A percentile compares a stretch with the other conserved stretches of the same genome.
Conservation (phyloP, 2,797 vertebrate genomes). For the Lagodon rhomboides region DNA sequence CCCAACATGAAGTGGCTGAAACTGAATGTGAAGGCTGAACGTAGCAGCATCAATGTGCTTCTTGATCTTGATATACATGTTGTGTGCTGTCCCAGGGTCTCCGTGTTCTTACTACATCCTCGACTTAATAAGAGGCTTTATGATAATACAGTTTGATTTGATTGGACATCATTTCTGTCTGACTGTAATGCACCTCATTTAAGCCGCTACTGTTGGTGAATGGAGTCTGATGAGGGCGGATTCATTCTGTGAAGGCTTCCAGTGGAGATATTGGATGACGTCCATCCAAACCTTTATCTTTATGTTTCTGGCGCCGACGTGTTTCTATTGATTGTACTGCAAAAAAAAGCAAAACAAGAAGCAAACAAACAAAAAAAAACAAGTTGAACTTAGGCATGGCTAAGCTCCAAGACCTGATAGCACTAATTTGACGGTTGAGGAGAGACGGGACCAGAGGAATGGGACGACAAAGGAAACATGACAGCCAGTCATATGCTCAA, state of each 20-base stretch:
- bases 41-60: background rate
- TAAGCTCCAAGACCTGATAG: background rate
- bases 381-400: background rate
- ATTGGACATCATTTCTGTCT: constrained; percentile 20
- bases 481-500: background rate
- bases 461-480: background rate
- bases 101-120: background rate
- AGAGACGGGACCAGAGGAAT: background rate
- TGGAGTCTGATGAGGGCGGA: constrained; percentile 36
- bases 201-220: constrained; percentile 28
- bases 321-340: background rate
- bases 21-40: background rate
- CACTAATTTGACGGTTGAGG: constrained; percentile 4
- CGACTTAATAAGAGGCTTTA: constrained; percentile 11
- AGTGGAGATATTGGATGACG: constrained; percentile 26
- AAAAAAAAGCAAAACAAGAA: background rate
- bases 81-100: background rate
- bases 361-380: background rate
- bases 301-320: background rate
- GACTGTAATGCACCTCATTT: constrained; percentile 6
- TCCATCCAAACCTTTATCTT: background rate
- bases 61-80: background rate
- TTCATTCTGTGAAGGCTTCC: constrained; percentile 29
- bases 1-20: background rate
- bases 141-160: constrained; percentile 20